A percentile compares a stretch with the other conserved stretches of the same genome.
These are phyloP conservation scores for Drosophila littoralis DNA, from an alignment of 1,140 invertebrate genomes.

Conservation along the genomic window DNA sequence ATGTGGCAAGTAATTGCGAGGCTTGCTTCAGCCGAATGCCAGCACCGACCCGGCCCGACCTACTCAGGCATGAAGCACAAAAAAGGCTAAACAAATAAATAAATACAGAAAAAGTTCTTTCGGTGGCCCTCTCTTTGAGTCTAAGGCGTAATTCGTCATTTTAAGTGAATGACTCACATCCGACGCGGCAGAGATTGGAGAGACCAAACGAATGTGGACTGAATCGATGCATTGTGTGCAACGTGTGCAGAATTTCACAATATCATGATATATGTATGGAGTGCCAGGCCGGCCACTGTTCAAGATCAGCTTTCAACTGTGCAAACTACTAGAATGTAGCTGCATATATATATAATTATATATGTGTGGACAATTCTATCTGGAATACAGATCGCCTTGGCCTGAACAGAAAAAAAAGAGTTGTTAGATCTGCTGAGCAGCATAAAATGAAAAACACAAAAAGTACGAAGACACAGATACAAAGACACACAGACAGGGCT, in stretches of 20 bases:
- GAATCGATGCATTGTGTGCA: conserved; percentile 45
- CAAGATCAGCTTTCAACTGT: conserved; percentile 39
- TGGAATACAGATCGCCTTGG: conserved; percentile 23
- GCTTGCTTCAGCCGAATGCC: too few relatives aligned
- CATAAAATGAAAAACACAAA: not conserved
- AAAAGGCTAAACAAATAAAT: conserved; percentile 37
- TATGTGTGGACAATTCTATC: conserved; percentile 28
- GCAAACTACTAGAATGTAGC: not conserved
- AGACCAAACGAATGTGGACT: conserved; percentile 25
- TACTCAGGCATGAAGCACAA: conserved; percentile 63
- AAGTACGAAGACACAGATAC: conserved; percentile 3
- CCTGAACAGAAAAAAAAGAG: conserved; percentile 19
- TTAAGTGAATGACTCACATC: conserved; percentile 73
- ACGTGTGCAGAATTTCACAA: conserved; percentile 54
- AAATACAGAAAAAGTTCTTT: conserved; percentile 26
- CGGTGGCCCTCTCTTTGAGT: conserved; percentile 21
- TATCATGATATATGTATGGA: conserved; percentile 11
- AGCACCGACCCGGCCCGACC: conserved; percentile 43
- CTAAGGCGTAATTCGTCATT: conserved; percentile 56
- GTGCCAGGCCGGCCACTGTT: not conserved
- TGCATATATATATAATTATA: not conserved
- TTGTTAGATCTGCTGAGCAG: conserved; percentile 33
- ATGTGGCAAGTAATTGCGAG: conserved; percentile 21
- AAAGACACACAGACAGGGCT: conserved; percentile 16
- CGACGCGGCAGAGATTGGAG: conserved; percentile 15